phyloP scores from a whole-genome alignment of 2,888 invertebrate genomes.

The Mesorhabditis belari region DNA sequence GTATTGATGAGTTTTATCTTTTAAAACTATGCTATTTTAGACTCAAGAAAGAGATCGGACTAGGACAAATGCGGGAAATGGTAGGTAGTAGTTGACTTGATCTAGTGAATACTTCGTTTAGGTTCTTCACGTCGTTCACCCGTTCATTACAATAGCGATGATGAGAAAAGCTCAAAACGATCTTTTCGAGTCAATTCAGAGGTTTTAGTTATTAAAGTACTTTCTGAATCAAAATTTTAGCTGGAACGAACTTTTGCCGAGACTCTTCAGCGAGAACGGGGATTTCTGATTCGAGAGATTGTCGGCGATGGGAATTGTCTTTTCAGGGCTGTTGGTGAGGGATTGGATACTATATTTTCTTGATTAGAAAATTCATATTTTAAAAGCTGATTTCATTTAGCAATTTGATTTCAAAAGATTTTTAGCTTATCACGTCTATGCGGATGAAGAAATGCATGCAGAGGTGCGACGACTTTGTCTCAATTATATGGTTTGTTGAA shows the following conservation, averaged over 20 bases:
- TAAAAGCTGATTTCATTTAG: neutral
- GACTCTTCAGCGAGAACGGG: slow-evolving; percentile 66
- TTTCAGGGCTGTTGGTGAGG: slow-evolving; percentile 70
- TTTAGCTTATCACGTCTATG: slow-evolving; percentile 76
- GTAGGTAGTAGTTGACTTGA: neutral
- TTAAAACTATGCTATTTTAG: too few relatives aligned
- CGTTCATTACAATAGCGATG: neutral
- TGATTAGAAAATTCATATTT: neutral
- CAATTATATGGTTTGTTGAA: slow-evolving; percentile 73
- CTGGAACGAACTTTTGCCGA: slow-evolving; percentile 68
- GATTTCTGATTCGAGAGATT: slow-evolving; percentile 73
- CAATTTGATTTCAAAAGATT: neutral
- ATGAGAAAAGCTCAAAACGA: neutral
- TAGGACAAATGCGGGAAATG: too few relatives aligned
- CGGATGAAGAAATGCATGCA: slow-evolving; percentile 81
- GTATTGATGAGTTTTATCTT: neutral
- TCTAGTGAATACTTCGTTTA: neutral
- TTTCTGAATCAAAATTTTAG: slow-evolving; percentile 49
- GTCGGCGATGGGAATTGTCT: slow-evolving; percentile 81
- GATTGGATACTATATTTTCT: slow-evolving; percentile 1
- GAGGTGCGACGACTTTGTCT: slow-evolving; percentile 76
- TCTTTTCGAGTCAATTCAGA: neutral
- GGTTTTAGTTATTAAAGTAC: neutral
- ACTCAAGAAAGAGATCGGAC: too few relatives aligned
- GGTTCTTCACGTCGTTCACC: too few relatives aligned